Conservation (phyloP, 2,888 invertebrate species). For the Leptopilina drosophilae region DNA sequence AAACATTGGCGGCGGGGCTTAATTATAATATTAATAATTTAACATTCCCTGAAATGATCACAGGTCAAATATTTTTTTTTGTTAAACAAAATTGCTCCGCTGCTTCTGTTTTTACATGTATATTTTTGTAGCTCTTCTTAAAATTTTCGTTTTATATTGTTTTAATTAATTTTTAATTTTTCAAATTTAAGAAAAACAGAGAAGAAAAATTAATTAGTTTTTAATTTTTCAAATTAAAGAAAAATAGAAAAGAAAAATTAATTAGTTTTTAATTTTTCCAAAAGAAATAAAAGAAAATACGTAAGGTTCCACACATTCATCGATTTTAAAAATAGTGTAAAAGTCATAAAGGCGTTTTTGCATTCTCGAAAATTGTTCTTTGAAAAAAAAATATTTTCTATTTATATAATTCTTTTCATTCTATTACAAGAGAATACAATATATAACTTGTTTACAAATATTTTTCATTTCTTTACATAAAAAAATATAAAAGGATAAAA, state of each 20-base stretch:
- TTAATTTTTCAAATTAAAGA: neutral
- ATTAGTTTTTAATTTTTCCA: neutral
- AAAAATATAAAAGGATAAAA: too few relatives aligned
- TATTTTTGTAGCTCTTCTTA: neutral
- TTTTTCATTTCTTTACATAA: too few relatives aligned
- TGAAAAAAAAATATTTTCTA: neutral
- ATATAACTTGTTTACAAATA: too few relatives aligned
- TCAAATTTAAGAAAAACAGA: neutral
- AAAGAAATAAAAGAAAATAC: neutral
- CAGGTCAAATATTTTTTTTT: too few relatives aligned
- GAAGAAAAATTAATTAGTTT: neutral
- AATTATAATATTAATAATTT: neutral
- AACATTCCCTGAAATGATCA: too few relatives aligned
- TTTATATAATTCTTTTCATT: constrained; percentile 10
- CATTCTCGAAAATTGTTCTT: constrained; percentile 10
- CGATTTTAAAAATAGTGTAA: neutral
- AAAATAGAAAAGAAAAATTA: neutral
- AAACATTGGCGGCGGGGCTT: neutral
- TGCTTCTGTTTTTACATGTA: neutral
- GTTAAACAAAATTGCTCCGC: neutral
- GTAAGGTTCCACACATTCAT: constrained; percentile 14
- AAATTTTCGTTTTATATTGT: neutral
- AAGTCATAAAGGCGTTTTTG: constrained; percentile 12
- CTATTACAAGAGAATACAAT: too few relatives aligned
- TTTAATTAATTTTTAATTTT: neutral